These are phyloP conservation scores for Anas capensis DNA, from an alignment of 2,797 vertebrate genomes.

Conservation along the genomic window DNA sequence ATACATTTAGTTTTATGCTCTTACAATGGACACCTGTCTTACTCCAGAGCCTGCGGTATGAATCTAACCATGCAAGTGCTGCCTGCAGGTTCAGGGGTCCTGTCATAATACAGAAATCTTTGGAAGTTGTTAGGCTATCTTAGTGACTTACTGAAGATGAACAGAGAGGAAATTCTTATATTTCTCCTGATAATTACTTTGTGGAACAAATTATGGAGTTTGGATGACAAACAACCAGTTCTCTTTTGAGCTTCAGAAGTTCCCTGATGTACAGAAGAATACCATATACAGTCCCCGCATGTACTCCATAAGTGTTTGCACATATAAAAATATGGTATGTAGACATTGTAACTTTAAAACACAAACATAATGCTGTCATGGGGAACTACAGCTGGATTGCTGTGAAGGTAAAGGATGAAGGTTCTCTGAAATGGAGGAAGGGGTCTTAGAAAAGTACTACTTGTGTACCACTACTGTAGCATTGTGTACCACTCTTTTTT, in stretches of 20 bases:
- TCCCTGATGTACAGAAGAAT: neutral
- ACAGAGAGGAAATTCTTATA: neutral
- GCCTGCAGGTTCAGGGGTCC: neutral
- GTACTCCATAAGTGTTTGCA: neutral
- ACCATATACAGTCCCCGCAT: neutral
- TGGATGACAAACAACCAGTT: neutral
- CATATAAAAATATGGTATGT: neutral
- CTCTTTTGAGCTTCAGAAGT: neutral
- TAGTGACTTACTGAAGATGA: neutral
- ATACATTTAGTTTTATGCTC: neutral
- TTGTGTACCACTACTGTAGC: too few relatives aligned
- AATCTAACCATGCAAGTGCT: neutral
- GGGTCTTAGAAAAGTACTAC: neutral
- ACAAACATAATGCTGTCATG: neutral
- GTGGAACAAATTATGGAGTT: neutral
- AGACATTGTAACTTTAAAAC: neutral
- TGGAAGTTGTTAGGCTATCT: neutral
- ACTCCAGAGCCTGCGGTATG: neutral
- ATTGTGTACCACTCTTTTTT: neutral
- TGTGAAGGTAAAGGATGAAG: neutral
- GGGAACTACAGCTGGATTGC: neutral
- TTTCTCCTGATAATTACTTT: neutral
- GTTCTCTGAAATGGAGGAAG: neutral
- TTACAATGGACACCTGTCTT: neutral
- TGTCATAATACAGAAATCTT: neutral